Percentiles rank a stretch among this genome's conserved stretches.
Evolutionary conservation across 2,888 invertebrate species (phyloP).

Genomic region (Tenthredo notha): DNA sequence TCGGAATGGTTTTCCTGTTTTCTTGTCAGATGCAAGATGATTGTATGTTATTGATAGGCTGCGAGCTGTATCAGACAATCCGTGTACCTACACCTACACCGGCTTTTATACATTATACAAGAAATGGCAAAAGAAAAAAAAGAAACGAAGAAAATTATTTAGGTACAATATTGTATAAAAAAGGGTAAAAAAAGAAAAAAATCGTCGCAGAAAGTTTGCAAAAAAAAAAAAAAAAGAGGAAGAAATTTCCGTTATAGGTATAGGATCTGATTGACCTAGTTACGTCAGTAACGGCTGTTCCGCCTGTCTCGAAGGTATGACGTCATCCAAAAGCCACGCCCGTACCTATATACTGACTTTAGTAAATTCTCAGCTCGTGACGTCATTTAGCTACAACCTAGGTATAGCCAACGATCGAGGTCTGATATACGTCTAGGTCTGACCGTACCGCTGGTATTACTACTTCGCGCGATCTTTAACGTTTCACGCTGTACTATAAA

Average conservation of each 20-base stretch:
- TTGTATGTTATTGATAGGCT: neutral
- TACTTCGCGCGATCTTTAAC: slow-evolving; percentile 11
- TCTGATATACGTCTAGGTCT: neutral
- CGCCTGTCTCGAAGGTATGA: slow-evolving; percentile 19
- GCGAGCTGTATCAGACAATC: neutral
- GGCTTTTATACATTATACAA: too few relatives aligned
- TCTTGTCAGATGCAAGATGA: slow-evolving; percentile 14
- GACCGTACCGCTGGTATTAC: slow-evolving; percentile 23
- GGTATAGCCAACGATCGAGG: neutral
- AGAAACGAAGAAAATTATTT: neutral
- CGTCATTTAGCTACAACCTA: slow-evolving; percentile 6
- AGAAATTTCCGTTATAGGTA: neutral
- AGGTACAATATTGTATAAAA: neutral
- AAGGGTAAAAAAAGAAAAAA: neutral
- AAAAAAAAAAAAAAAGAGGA: neutral
- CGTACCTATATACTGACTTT: neutral
- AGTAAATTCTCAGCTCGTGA: slow-evolving; percentile 25
- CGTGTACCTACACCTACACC: neutral
- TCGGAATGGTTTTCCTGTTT: slow-evolving; percentile 7
- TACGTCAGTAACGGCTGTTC: slow-evolving; percentile 37
- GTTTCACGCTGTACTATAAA: neutral
- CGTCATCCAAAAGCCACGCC: slow-evolving; percentile 47
- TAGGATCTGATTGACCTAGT: slow-evolving; percentile 41
- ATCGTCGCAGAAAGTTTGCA: neutral
- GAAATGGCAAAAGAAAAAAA: neutral